Conservation (phyloP, 1,140 invertebrate species). For the Fopius arisanus region DNA sequence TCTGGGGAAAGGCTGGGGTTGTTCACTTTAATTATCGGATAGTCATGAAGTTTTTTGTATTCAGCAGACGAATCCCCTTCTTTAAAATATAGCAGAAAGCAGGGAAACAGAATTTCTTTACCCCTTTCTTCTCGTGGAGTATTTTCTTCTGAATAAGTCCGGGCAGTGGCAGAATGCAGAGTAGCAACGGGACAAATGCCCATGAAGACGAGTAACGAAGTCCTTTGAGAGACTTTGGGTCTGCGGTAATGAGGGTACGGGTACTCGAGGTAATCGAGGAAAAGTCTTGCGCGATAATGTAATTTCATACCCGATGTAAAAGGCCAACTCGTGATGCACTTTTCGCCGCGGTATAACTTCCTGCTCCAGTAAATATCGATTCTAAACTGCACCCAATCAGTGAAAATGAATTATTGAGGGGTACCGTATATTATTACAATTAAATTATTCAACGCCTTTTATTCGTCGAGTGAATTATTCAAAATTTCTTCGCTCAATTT, state of each 20-base stretch:
- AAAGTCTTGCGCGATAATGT: conserved; percentile 2
- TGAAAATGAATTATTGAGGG: not conserved
- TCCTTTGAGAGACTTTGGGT: not conserved
- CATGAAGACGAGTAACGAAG: not conserved
- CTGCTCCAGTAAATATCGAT: conserved; percentile 3
- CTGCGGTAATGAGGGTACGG: not conserved
- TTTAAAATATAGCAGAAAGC: not conserved
- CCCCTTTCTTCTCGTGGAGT: not conserved
- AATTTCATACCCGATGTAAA: conserved; percentile 3
- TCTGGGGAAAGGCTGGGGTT: no score
- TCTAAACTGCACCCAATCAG: not conserved
- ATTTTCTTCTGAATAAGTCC: not conserved
- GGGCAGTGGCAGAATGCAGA: not conserved
- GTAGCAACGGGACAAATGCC: not conserved
- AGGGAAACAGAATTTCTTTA: not conserved
- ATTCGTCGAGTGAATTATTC: not conserved
- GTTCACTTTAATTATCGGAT: not conserved
- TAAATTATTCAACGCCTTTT: not conserved
- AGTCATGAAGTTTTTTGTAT: not conserved
- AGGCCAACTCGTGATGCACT: conserved; percentile 12
- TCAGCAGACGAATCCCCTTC: not conserved
- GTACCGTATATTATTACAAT: not conserved
- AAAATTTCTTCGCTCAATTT: not conserved
- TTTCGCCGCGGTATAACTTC: not conserved
- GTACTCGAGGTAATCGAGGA: conserved; percentile 6